Percentiles rank a stretch among this genome's conserved stretches.
phyloP scores from a whole-genome alignment of 1,140 invertebrate species.

The Heliconius hermathena region DNA sequence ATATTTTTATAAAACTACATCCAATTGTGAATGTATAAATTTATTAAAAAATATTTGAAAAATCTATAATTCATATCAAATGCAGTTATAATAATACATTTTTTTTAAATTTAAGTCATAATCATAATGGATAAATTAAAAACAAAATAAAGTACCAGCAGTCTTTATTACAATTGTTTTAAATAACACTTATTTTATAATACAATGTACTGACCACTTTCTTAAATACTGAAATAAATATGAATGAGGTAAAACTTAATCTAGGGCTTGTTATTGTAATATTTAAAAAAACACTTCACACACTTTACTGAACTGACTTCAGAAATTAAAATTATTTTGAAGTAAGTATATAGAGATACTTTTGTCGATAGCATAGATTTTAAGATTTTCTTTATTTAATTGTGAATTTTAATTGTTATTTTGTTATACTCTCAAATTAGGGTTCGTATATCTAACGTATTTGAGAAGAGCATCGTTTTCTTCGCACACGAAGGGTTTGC shows the following conservation, averaged over 20 bases:
- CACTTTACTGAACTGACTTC: not conserved
- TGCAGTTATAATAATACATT: too few species aligned
- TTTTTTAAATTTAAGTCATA: too few species aligned
- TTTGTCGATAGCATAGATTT: not conserved
- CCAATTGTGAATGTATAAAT: too few species aligned
- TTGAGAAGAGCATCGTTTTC: slow-evolving; percentile 90
- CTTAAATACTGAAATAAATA: slow-evolving; percentile 67
- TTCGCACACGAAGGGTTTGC: slow-evolving; percentile 92
- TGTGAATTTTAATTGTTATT: not conserved
- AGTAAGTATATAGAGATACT: not conserved
- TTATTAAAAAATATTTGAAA: too few species aligned
- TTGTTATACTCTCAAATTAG: slow-evolving; percentile 85
- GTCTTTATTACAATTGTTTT: slow-evolving; percentile 66
- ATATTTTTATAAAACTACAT: too few species aligned
- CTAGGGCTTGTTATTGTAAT: not conserved
- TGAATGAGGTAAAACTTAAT: slow-evolving; percentile 57
- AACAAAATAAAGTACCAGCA: slow-evolving; percentile 37
- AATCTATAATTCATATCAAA: too few species aligned
- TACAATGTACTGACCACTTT: slow-evolving; percentile 37
- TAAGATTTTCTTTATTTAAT: not conserved
- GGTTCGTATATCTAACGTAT: slow-evolving; percentile 90
- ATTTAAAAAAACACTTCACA: not conserved
- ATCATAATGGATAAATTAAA: not conserved
- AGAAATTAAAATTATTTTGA: not conserved
- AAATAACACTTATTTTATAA: slow-evolving; percentile 48